Base-by-base conservation (phyloP, 2,113 vertebrate genomes). In the Rhabdornis inornatus region DNA sequence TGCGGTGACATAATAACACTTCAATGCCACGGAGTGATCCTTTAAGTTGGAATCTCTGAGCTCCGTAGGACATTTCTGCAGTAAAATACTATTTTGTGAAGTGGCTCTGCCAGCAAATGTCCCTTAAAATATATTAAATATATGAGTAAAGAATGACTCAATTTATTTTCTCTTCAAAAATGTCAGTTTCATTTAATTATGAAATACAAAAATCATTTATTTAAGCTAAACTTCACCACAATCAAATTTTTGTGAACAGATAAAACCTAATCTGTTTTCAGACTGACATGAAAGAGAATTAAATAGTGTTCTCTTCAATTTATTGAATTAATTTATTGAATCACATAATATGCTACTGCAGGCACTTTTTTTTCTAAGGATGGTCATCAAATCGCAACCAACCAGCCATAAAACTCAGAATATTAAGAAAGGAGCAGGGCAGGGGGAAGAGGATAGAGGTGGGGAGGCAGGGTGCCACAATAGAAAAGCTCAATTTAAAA, bases 91-190 rank as follows among this genome's bases (percentile, higher is more conserved):
- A 24, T 72, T 88, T 83, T 81, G n/a, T 76, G 75, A 90, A 83
- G 84, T 49, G 25, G 22, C 11, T 89, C 39, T 88, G 79, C 49
- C 75, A 86, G 55, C 30, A 87, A 92, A 90, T 57, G 65, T 57
- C 70, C 45, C 49, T 87, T 83, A 88, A 90, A 97, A 82, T 69
- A 85, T 40, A 88, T 94, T 90, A 94, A 87, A 72, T 74, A 88
- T 83, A 57, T 64, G 15, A 89, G 11, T 80, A 89, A 94, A 74
- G 55, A 93, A 72, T 39, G 70, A 81, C 42, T 78, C 33, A 13
- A 91, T 91, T 83, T 79, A 83, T 79, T 91, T 87, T 64, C 76
- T 66, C 74, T 94, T 89, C 89, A 84, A 57, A 82, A 94, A 55
- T 37, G 87, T 42, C 40, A 50, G 71, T 49, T 92, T 83, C 55